These are phyloP conservation scores for Serinus canaria DNA, from an alignment of 2,113 vertebrate genomes.

Conservation along the genomic window DNA sequence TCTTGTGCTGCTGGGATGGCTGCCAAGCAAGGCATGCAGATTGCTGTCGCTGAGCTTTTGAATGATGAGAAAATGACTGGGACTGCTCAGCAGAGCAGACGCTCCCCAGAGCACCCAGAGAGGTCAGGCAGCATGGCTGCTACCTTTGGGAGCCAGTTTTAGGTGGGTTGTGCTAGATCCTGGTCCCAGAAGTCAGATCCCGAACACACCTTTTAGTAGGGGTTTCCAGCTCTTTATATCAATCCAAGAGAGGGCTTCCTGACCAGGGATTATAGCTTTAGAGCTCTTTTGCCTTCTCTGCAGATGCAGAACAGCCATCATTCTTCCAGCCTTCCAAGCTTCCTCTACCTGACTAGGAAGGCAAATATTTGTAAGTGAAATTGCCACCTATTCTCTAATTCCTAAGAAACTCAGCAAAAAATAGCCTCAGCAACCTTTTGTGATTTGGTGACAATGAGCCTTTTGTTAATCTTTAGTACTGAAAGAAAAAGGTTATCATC, in stretches of 20 bases:
- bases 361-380: neutral
- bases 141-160: neutral
- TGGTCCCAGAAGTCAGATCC: neutral
- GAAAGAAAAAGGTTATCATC: neutral
- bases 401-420: neutral
- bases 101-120: neutral
- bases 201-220: neutral
- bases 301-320: neutral
- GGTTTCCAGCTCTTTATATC: neutral
- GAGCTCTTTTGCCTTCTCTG: neutral
- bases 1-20: neutral
- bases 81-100: neutral
- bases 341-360: neutral
- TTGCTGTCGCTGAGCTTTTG: neutral
- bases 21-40: constrained; percentile 4
- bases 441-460: neutral
- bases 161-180: neutral
- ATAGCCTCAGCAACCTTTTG: neutral
- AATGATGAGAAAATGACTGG: neutral
- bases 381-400: neutral
- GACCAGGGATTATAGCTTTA: neutral
- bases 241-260: neutral
- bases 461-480: neutral
- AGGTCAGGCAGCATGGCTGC: neutral
- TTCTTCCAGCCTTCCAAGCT: neutral